phyloP scores from a whole-genome alignment of 1,140 invertebrate genomes.

The Pentalonia nigronervosa region DNA sequence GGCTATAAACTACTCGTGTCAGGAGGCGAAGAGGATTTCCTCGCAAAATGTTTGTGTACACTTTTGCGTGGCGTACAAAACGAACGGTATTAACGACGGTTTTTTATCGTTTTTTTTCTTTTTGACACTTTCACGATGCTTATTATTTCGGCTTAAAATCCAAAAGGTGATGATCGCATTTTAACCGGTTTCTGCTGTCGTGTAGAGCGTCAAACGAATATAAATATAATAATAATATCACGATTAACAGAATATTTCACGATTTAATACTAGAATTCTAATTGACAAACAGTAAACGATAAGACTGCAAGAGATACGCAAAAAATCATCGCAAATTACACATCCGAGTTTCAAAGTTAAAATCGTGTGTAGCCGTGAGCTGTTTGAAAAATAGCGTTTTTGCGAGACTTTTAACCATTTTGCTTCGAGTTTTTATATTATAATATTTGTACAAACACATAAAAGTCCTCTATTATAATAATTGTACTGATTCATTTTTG shows the following conservation, averaged over 20 bases:
- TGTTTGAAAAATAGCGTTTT: background rate
- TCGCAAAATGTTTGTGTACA: background rate
- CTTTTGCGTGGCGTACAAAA: background rate
- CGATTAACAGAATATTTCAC: no score
- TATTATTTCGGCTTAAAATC: background rate
- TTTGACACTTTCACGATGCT: background rate
- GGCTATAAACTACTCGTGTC: background rate
- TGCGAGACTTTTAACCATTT: background rate
- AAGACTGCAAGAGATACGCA: background rate
- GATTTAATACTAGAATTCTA: background rate
- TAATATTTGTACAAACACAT: no score
- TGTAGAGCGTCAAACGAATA: background rate
- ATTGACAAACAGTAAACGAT: no score
- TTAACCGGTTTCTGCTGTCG: background rate
- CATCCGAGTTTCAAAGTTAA: background rate
- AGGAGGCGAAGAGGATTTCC: background rate
- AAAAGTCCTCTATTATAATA: background rate
- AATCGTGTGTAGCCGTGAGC: background rate
- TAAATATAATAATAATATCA: background rate
- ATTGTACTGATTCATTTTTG: background rate
- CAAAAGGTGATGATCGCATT: background rate
- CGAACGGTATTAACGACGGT: background rate
- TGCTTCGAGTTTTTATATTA: background rate
- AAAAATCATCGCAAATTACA: background rate
- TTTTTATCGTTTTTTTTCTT: background rate